Conservation (phyloP, 2,888 invertebrate species). For the Agriotes lineatus region DNA sequence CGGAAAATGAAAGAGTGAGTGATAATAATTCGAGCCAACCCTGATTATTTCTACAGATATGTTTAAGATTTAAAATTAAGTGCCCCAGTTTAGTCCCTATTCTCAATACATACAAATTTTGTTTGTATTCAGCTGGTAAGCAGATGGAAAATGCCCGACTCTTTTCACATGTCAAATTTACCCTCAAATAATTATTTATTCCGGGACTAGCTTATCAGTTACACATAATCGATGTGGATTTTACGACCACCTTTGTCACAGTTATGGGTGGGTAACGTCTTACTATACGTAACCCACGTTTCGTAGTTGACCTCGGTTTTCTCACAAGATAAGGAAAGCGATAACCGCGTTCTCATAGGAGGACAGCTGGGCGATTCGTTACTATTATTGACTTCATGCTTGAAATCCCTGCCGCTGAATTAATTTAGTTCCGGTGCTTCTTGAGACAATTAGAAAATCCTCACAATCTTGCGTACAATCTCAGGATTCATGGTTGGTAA, state of each 20-base stretch:
- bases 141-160: too few species aligned
- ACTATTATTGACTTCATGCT: slow-evolving; percentile 44
- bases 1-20: too few species aligned
- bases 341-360: slow-evolving; percentile 38
- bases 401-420: slow-evolving; percentile 34
- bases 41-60: too few species aligned
- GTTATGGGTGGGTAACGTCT: slow-evolving; percentile 5
- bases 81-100: too few species aligned
- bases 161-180: too few species aligned
- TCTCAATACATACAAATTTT: too few species aligned
- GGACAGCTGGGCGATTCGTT: slow-evolving; percentile 48
- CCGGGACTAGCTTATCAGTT: too few species aligned
- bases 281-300: neutral
- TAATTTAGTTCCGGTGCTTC: slow-evolving; percentile 45
- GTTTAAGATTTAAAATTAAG: too few species aligned
- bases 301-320: slow-evolving; percentile 35
- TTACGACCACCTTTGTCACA: neutral
- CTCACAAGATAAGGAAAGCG: slow-evolving; percentile 42
- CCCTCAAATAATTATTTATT: too few species aligned
- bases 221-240: neutral
- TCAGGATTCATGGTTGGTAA: slow-evolving; percentile 63
- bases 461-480: slow-evolving; percentile 61
- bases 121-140: too few species aligned
- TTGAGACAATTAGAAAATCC: slow-evolving; percentile 48
- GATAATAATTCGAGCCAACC: too few species aligned